Evolutionary conservation across 1,140 invertebrate species (phyloP), one percentile per base, ranked within the genome.

Genomic region (Diachasmimorpha longicaudata): DNA sequence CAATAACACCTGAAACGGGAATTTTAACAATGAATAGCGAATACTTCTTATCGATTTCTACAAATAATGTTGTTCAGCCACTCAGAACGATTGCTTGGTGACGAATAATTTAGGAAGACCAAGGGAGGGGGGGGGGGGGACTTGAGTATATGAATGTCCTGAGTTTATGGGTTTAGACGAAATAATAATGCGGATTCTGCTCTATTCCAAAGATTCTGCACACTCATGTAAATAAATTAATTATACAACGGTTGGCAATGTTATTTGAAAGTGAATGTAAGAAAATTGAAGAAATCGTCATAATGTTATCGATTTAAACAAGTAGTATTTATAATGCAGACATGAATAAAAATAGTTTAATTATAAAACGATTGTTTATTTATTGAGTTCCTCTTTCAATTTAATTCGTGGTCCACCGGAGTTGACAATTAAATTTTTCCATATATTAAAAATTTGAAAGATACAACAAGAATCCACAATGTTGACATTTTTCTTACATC

Each of bases 121-220:
- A 52, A 19, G 48, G 2, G 48, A n/a, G 23, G 19, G 19, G 11
- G 31, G 2, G 48, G 48, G 23, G 19, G 19, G 11, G 31, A 63
- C 58, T 9, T 63, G 19, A 16, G 9, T 52, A 52, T 52, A 52
- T 52, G 48, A 52, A 52, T 52, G 48, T 19, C 16, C 48, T 19
- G 48, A 52, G 58, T 63, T 63, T 63, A 63, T 63, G 58, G 58
- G 58, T 63, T 63, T 23, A 63, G 23, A 63, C 21, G 48, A 52
- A 52, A 23, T 58, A 69, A 75, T 67, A 68, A 70, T 70, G 73
- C 73, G 67, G 67, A 70, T 63, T 75, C 77, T 76, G 52, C 52
- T 74, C 70, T 73, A 72, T 78, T 78, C 77, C 74, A 76, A 76
- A 78, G 77, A 78, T 78, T 78, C 77, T 74, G 77, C 74, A 31